phyloP scores from a whole-genome alignment of 2,113 vertebrate species.

The Rhipidura dahli region DNA sequence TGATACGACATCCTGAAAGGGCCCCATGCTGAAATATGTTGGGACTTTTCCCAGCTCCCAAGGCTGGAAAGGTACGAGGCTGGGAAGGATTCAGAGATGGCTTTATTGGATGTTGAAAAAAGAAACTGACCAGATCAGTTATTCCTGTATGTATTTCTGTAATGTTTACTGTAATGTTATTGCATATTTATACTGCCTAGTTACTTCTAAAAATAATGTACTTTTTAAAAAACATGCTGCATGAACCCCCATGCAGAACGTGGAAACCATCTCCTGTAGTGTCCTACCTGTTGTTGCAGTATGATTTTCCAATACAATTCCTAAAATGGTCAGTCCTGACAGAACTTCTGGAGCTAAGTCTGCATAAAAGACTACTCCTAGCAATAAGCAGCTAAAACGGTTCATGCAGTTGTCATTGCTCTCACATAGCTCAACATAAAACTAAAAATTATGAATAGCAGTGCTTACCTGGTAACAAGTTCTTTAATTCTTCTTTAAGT shows the following conservation, averaged over 20 bases:
- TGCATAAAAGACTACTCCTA: neutral
- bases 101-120: constrained; percentile 25
- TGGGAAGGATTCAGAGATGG: neutral
- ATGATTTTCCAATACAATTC: neutral
- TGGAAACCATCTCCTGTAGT: neutral
- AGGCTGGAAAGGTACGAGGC: neutral
- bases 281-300: neutral
- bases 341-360: neutral
- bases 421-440: neutral
- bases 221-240: neutral
- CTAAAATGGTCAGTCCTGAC: neutral
- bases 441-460: neutral
- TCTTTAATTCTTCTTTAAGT: neutral
- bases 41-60: neutral
- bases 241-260: neutral
- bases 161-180: neutral
- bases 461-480: neutral
- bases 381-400: neutral
- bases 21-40: neutral
- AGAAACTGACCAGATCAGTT: neutral
- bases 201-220: neutral
- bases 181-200: neutral
- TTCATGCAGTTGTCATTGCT: neutral
- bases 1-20: neutral
- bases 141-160: neutral